Base-by-base conservation (phyloP, 2,113 vertebrate genomes). In the Chionodraco myersi region DNA sequence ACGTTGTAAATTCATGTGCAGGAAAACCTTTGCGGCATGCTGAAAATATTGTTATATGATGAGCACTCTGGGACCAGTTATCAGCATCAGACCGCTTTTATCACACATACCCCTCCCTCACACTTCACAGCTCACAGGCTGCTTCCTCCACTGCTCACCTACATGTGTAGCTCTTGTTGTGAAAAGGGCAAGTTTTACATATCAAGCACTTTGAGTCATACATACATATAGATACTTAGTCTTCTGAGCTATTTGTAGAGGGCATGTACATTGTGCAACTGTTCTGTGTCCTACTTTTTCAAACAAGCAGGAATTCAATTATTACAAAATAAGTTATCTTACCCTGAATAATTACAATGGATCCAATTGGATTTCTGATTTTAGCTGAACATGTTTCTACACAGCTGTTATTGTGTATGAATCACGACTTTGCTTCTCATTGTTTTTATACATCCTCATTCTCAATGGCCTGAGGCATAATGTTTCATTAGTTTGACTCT, bases 1-100 rank as follows among this genome's bases (percentile, higher is more conserved):
- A 48, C 36, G 4, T 26, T 70, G 63, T 88, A 83, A 91, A 91
- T 92, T 6, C 79, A 88, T 80, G 62, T 49, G 57, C 13, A 44
- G 49, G 30, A 66, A 81, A 49, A 12, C 51, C 16, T 16, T 21
- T 23, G 71, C 8, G 15, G 53, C 56, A 49, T 59, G 70, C 61
- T 75, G 64, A 16, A 77, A 80, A 84, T 77, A 78, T 76, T 65
- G 66, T 44, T 56, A 34, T 16, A 41, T 52, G 77, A 78, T 10
- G 26, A 78, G 73, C 13, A 10, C 47, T 86, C 47, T 52, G 85
- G 65, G 81, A 61, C 51, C 62, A 11, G 56, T 68, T 87, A 89
- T 86, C 85, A 75, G 63, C 47, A 81, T 89, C 83, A 76, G 11
- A 14, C 56, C 44, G 51, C 47, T 9, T 23, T 53, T 49, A 64